Conservation (phyloP, 2,888 invertebrate species). For the Psococerastis gibbosa region DNA sequence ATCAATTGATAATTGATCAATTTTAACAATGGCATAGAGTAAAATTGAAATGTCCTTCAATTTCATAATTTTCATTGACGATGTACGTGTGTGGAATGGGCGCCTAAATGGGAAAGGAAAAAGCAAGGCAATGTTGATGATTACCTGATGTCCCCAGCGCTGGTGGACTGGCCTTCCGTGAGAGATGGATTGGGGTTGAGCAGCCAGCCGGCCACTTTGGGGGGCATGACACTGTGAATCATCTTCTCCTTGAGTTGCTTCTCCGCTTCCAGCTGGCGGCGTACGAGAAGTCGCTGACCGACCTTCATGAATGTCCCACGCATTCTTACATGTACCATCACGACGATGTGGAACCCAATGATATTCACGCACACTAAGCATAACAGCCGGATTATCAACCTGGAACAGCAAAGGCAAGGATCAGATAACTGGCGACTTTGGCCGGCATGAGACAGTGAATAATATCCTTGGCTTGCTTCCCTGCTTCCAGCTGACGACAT, state of each 20-base stretch:
- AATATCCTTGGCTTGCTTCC: conserved; percentile 86
- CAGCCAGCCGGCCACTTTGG: conserved; percentile 71
- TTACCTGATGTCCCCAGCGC: conserved; percentile 24
- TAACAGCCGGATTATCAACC: conserved; percentile 42
- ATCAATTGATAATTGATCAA: too few species aligned
- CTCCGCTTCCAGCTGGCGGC: conserved; percentile 79
- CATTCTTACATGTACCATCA: conserved; percentile 85
- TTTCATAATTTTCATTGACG: too few species aligned
- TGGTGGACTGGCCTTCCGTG: conserved; percentile 27
- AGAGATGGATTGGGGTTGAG: conserved; percentile 25
- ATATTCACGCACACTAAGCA: conserved; percentile 79
- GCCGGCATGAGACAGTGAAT: too few species aligned
- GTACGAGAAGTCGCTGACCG: conserved; percentile 77
- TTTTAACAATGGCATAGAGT: too few species aligned
- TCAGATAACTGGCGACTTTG: too few species aligned
- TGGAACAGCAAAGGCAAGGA: not conserved
- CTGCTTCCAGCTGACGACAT: conserved; percentile 85
- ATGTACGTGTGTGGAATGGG: too few species aligned
- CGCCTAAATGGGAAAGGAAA: too few species aligned
- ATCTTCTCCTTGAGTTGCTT: conserved; percentile 90
- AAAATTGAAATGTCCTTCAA: too few species aligned
- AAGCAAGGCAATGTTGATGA: too few species aligned
- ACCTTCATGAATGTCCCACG: conserved; percentile 90
- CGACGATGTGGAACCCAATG: conserved; percentile 79
- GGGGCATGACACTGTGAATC: conserved; percentile 96